Conservation (phyloP, 2,113 vertebrate species). For the Campylomormyrus numenius region DNA sequence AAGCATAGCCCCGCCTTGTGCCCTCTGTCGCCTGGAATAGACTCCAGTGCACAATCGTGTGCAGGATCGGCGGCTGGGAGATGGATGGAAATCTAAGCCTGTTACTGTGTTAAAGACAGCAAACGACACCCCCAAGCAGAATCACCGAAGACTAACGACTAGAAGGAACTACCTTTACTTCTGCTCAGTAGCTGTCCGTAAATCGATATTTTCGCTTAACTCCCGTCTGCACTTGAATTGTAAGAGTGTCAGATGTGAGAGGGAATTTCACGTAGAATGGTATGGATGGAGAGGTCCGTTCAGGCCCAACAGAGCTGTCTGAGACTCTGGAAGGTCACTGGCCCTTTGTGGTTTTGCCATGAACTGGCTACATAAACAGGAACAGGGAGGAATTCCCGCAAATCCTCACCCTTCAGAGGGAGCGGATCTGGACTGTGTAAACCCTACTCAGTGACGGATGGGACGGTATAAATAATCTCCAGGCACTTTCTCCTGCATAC, state of each 20-base stretch:
- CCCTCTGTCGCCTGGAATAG: not conserved
- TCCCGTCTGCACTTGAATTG: not conserved
- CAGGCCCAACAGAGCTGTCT: not conserved
- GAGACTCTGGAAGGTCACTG: not conserved
- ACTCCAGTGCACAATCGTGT: not conserved
- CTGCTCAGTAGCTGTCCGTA: not conserved
- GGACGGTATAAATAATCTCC: not conserved
- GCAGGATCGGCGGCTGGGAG: not conserved
- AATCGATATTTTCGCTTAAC: not conserved
- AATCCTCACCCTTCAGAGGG: not conserved
- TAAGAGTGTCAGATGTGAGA: not conserved
- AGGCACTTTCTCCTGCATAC: not conserved
- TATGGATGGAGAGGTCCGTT: not conserved
- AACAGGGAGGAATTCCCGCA: not conserved
- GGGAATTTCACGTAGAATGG: not conserved
- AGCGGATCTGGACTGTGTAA: not conserved
- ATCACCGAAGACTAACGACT: not conserved
- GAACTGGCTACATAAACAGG: not conserved
- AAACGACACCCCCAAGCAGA: not conserved
- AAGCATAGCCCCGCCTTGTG: not conserved
- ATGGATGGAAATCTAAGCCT: not conserved
- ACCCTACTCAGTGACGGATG: not conserved
- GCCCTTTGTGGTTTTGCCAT: not conserved
- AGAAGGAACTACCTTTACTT: not conserved
- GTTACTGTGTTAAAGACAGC: not conserved